Evolutionary conservation across 2,113 vertebrate genomes (phyloP), one percentile per base, ranked within the genome.

Genomic region (Formicarius rufipectus): DNA sequence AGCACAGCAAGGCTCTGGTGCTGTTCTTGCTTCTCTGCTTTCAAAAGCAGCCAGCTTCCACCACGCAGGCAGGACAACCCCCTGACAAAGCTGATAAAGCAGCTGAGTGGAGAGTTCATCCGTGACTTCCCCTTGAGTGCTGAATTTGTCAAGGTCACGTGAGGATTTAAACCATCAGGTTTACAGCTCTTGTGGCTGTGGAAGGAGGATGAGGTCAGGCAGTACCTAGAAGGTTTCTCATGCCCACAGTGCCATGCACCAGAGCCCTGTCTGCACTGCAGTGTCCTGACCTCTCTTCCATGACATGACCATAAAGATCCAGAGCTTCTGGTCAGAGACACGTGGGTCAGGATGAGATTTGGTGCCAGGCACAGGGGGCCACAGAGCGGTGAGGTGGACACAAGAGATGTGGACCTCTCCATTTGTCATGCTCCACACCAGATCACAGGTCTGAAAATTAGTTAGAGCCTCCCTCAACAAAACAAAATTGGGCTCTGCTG

Each of bases 161-260:
- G 15, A 75, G 23, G 17, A 4, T 62, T 62, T 35, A 72, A 45
- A 30, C 4, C 25, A 28, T 23, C 22, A 47, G 14, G 19, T 49
- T 83, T 62, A 47, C 84, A 73, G 27, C 0, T 76, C 20, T 59
- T 52, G 49, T 16, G 74, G 42, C 2, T 68, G 28, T 25, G 28
- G 37, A 67, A 79, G 25, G 28, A 75, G 10, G 27, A 39, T 27
- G 18, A 33, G 47, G 33, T 7, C 45, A 77, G 53, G 23, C 33
- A 23, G 10, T 30, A 50, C 35, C 35, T 59, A 13, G 17, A n/a
- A 47, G 44, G 9, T 50, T 89, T 73, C 35, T 39, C 25, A 22
- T 1, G 5, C 2, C 5, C 31, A 25, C 1, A 0, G 21, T 25
- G 44, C 15, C 49, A 31, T 14, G 24, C 4, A 19, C 33, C 3